phyloP scores from a whole-genome alignment of 2,113 vertebrate species.

The Dolichotis patagonum region DNA sequence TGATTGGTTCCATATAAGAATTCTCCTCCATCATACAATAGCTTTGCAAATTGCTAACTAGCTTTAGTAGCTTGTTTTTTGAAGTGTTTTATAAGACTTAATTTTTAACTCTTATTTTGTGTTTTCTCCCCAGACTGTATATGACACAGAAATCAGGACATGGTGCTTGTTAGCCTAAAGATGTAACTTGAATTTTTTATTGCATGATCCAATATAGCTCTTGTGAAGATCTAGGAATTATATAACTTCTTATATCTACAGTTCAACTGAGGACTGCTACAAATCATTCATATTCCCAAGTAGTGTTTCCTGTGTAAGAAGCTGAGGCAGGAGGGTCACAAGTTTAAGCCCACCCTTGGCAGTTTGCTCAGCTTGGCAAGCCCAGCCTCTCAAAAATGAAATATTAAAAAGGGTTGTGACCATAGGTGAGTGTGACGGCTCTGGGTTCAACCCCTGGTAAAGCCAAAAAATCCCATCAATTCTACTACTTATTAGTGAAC shows the following conservation, averaged over 20 bases:
- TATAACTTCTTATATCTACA: neutral
- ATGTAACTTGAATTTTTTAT: neutral
- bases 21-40: neutral
- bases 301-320: neutral
- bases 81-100: neutral
- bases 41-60: neutral
- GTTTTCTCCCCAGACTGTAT: neutral
- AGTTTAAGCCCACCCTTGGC: neutral
- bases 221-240: neutral
- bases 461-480: neutral
- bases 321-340: neutral
- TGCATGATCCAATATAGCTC: neutral
- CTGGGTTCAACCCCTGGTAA: neutral
- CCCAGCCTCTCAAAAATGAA: neutral
- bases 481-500: neutral
- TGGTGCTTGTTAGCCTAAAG: neutral
- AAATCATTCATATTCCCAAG: neutral
- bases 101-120: neutral
- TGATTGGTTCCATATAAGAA: neutral
- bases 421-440: neutral
- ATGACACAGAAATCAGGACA: neutral
- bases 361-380: neutral
- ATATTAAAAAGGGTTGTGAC: neutral
- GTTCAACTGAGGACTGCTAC: neutral
- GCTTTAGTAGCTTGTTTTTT: neutral